Evolutionary conservation across 2,113 vertebrate genomes (phyloP).

Genomic region (Microcebus ravelobensis): DNA sequence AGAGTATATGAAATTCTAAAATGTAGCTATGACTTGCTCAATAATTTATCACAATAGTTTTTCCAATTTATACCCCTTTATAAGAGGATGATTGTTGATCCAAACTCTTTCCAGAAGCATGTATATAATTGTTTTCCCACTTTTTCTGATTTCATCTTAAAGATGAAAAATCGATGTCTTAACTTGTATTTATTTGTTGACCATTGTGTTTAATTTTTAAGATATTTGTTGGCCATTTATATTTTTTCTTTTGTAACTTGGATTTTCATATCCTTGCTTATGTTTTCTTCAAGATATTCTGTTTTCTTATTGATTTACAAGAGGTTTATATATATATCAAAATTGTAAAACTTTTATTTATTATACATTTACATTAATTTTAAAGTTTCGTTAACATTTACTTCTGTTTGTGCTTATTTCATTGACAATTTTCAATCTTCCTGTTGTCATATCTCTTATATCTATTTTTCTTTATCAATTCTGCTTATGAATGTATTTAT

Average conservation of each 20-base stretch:
- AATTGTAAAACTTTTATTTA: not conserved
- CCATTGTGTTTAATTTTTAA: not conserved
- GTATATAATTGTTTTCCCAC: not conserved
- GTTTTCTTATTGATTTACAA: not conserved
- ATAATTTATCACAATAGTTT: not conserved
- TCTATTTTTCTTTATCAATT: not conserved
- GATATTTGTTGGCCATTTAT: not conserved
- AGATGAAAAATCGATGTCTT: not conserved
- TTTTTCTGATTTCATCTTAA: not conserved
- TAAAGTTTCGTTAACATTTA: not conserved
- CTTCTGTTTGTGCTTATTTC: not conserved
- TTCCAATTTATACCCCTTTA: not conserved
- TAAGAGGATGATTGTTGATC: not conserved
- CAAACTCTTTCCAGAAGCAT: not conserved
- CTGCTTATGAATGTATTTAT: not conserved
- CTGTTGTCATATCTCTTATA: not conserved
- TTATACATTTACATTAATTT: not conserved
- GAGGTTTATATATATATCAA: not conserved
- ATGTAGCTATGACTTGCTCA: not conserved
- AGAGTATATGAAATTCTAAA: not conserved
- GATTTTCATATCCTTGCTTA: not conserved
- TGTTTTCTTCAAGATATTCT: not conserved
- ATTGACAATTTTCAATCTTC: not conserved
- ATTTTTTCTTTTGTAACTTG: slow-evolving; percentile 2
- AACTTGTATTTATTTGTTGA: slow-evolving; percentile 16